Base-by-base conservation (phyloP, 2,797 vertebrate species). In the Anabas testudineus region DNA sequence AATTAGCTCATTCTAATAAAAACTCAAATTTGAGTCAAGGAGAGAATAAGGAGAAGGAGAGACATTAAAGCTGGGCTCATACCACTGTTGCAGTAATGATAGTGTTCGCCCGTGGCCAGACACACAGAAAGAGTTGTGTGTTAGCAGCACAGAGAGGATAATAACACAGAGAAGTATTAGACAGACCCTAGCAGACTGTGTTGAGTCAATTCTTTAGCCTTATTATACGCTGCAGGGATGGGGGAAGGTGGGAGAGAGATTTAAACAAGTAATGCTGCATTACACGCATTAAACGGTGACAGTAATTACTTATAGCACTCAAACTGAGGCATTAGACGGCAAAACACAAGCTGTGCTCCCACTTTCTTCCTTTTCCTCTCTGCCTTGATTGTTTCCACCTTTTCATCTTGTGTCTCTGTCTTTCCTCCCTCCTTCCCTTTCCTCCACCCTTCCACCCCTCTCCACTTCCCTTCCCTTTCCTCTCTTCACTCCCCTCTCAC, bases 201-300 rank as follows among this genome's bases (percentile, higher is more conserved):
- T 90, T 78, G 80, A 88, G 85, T 91, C 88, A 85, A 81, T 90
- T 89, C 75, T 86, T 90, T 87, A 86, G 86, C 80, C 87, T 90
- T 91, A 89, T 87, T 90, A 85, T 80, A 85, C 78, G 81, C 88
- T 85, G 73, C 64, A 39, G 81, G 87, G 79, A 72, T 15, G 3
- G 39, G 0, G 14, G 37, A 14, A 28, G 55, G 49, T 59, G 43
- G 36, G 34, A 32, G 47, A 61, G 74, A 56, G 83, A 81, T 87
- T 90, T 85, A 80, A 89, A 88, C 81, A 82, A 86, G 86, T 90
- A 87, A 85, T 88, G 74, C 81, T 71, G 84, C 81, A 84, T 88
- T 85, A 88, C 82, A 81, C 54, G 18, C 72, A 82, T 87, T 88
- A 89, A 82, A 86, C 71, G 62, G 74, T 85, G 81, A 87, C 72